Conservation (phyloP, 2,888 invertebrate species). For the Meteorus cinctellus region DNA sequence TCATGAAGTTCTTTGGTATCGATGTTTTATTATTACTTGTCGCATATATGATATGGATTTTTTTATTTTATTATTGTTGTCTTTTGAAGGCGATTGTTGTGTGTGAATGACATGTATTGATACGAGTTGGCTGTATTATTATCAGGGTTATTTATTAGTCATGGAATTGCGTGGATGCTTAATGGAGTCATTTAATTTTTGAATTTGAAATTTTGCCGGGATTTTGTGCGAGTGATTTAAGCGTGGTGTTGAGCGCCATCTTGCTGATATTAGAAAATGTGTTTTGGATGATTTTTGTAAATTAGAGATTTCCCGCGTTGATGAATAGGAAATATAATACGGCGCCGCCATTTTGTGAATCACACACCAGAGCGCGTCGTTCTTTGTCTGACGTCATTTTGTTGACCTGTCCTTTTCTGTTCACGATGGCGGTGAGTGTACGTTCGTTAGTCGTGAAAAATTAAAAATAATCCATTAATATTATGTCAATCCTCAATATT, state of each 20-base stretch:
- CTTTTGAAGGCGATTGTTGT: background rate
- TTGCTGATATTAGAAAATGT: too few relatives aligned
- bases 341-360: constrained; percentile 5
- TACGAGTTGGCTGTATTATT: too few relatives aligned
- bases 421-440: constrained; percentile 66
- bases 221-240: background rate
- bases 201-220: constrained; percentile 4
- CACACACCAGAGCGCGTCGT: constrained; percentile 49
- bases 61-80: constrained; percentile 29
- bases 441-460: constrained; percentile 47
- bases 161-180: background rate
- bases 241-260: too few relatives aligned
- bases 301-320: too few relatives aligned
- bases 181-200: constrained; percentile 36
- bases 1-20: background rate
- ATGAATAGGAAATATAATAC: too few relatives aligned
- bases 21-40: background rate
- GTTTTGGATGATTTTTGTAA: too few relatives aligned
- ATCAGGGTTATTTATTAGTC: constrained; percentile 3
- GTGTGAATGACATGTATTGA: too few relatives aligned
- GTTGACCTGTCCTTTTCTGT: constrained; percentile 51
- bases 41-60: background rate
- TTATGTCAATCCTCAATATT: constrained; percentile 55
- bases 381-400: constrained; percentile 29
- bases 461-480: constrained; percentile 58